Conservation (phyloP, 53 echinoderm and acorn worm species). For the Paracentrotus lividus region DNA sequence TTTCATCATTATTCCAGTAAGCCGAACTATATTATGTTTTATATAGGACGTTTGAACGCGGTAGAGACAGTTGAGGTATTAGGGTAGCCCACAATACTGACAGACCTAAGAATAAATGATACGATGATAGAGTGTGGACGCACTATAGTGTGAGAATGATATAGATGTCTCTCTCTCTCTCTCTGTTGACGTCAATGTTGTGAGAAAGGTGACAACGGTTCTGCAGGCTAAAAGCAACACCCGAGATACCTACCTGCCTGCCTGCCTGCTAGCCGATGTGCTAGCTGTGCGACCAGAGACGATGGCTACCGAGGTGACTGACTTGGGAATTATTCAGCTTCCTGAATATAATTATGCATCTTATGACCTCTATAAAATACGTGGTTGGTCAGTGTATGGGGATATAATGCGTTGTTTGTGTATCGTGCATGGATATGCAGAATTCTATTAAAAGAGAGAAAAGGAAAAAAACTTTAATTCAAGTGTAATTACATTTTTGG, state of each 20-base stretch:
- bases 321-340: neutral
- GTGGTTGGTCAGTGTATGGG: neutral
- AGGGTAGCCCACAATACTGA: neutral
- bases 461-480: neutral
- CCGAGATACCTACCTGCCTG: neutral
- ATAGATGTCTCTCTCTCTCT: neutral
- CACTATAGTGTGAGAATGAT: neutral
- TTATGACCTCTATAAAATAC: neutral
- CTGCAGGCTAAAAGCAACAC: slow-evolving; percentile 41
- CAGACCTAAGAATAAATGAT: neutral
- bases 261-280: too few relatives aligned
- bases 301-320: neutral
- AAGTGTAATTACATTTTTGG: too few relatives aligned
- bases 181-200: slow-evolving; percentile 49
- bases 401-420: neutral
- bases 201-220: slow-evolving; percentile 41
- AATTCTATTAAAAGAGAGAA: neutral
- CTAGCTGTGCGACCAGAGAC: neutral
- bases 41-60: neutral
- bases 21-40: neutral
- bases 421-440: neutral
- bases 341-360: neutral
- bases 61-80: neutral
- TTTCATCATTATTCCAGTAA: neutral
- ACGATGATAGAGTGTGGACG: neutral